Conservation (phyloP, 2,888 invertebrate genomes). For the Drosophila macrospina region DNA sequence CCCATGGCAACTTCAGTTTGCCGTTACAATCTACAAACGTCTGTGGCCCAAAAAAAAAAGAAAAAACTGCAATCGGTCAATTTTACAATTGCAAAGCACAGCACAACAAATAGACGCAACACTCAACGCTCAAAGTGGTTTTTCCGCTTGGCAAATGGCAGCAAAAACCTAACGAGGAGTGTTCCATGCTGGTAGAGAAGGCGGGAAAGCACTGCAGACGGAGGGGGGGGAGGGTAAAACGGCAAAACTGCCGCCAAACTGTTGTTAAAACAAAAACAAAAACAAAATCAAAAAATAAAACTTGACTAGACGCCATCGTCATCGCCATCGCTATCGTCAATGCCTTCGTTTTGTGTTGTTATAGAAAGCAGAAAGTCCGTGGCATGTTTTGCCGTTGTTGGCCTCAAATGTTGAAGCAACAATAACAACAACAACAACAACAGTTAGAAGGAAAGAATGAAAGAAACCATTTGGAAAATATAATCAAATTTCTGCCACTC, state of each 20-base stretch:
- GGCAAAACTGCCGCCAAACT: slow-evolving; percentile 52
- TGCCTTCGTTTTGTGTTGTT: slow-evolving; percentile 46
- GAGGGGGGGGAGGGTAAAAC: background rate
- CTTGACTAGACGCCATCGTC: slow-evolving; percentile 49
- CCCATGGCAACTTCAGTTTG: slow-evolving; percentile 21
- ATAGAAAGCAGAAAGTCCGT: slow-evolving; percentile 67
- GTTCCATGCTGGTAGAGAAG: background rate
- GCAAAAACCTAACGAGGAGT: slow-evolving; percentile 10
- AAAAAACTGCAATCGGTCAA: slow-evolving; percentile 35
- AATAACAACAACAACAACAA: slow-evolving; percentile 26
- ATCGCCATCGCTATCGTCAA: slow-evolving; percentile 32
- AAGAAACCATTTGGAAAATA: slow-evolving; percentile 66
- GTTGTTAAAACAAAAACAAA: slow-evolving; percentile 36
- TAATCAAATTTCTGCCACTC: slow-evolving; percentile 60
- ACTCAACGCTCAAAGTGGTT: slow-evolving; percentile 53
- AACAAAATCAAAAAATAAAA: slow-evolving; percentile 30
- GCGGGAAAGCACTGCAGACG: background rate
- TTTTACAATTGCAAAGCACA: slow-evolving; percentile 46
- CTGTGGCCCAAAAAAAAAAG: slow-evolving; percentile 32
- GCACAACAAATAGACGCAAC: slow-evolving; percentile 43
- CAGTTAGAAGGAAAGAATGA: slow-evolving; percentile 19
- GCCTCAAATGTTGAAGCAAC: slow-evolving; percentile 53
- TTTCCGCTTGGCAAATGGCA: slow-evolving; percentile 48
- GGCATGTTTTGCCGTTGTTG: slow-evolving; percentile 59
- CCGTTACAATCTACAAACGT: slow-evolving; percentile 10